Base-by-base conservation (phyloP, 2,888 invertebrate species). In the Agrotis puta region DNA sequence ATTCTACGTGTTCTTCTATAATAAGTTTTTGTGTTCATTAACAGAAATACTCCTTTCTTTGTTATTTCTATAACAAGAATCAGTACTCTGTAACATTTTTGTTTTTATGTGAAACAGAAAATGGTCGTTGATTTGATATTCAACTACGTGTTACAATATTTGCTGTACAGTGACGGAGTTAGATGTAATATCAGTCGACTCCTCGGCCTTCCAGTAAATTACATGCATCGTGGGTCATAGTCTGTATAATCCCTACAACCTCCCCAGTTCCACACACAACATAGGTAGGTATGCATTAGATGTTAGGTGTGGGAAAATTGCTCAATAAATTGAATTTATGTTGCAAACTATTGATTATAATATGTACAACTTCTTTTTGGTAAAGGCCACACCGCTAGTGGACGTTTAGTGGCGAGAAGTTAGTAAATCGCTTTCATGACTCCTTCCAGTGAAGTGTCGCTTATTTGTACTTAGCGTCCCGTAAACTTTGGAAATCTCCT, bases 201-300 rank as follows among this genome's bases (percentile, higher is more conserved):
- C 45, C 33, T 27, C 45, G n/a, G 53, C 33, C 45, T 53, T 53
- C 45, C n/a, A 20, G 39, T 43, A 62, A n/a, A 82, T 82, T 72
- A 65, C 67, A 56, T 64, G 57, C 62, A 71, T 39, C 56, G 50
- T 33, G 57, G 51, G 74, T 48, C 53, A 77, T 50, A 48, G 64
- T 53, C 54, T 24, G 48, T 39, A 48, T 54, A 6, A 11, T 58
- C 20, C 27, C 48, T 1, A 20, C n/a, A 45, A 20, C 27, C 43
- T 51, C 24, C 16, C 4, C n/a, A 39, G 9, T 11, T 39, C 11
- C 22, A 39, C 24, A 50, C 51, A 20, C 48, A 61, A 56, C 64
- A 66, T 53, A n/a, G n/a, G n/a, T n/a, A n/a, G n/a, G n/a, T n/a
- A 67, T 73, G 18, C 53, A 51, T 53, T 50, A 57, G 45, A 39